Evolutionary conservation across 2,888 invertebrate genomes (phyloP).

Genomic region (Seira musarum): DNA sequence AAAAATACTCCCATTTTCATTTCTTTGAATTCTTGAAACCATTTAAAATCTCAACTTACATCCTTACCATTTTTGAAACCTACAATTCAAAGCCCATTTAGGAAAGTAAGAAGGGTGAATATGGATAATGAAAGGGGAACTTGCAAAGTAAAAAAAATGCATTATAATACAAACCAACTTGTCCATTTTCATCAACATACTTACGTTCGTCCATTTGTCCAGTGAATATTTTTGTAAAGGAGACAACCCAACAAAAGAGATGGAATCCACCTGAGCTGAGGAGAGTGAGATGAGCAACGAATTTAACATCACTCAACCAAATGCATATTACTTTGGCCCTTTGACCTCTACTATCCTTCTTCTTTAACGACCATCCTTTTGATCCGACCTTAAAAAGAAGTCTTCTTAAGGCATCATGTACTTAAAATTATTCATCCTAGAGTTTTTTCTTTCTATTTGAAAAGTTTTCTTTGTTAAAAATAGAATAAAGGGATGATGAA

Average conservation of each 20-base stretch:
- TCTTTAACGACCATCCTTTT: slow-evolving; percentile 14
- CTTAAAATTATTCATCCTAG: not conserved
- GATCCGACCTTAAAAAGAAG: slow-evolving; percentile 10
- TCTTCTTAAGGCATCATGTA: not conserved
- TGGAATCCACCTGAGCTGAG: not conserved
- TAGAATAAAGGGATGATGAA: slow-evolving; percentile 22
- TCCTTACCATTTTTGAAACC: slow-evolving; percentile 22
- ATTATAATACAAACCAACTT: slow-evolving; percentile 20
- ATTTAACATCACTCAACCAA: slow-evolving; percentile 45
- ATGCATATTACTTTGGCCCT: slow-evolving; percentile 30
- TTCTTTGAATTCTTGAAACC: slow-evolving; percentile 6
- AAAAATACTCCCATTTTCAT: not conserved
- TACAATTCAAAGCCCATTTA: slow-evolving; percentile 56
- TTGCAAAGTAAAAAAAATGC: not conserved
- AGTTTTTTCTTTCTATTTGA: not conserved
- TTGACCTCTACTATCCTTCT: slow-evolving; percentile 33
- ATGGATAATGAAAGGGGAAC: slow-evolving; percentile 20
- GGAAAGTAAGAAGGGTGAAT: slow-evolving; percentile 16
- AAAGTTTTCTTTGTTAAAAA: slow-evolving; percentile 39
- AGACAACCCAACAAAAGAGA: slow-evolving; percentile 11
- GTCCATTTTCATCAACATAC: slow-evolving; percentile 49
- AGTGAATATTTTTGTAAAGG: not conserved
- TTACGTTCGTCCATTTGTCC: slow-evolving; percentile 3
- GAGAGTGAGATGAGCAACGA: not conserved
- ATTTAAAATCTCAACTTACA: slow-evolving; percentile 20